These are phyloP conservation scores for Chironomus tentans DNA, from an alignment of 2,888 invertebrate species.

Conservation along the genomic window DNA sequence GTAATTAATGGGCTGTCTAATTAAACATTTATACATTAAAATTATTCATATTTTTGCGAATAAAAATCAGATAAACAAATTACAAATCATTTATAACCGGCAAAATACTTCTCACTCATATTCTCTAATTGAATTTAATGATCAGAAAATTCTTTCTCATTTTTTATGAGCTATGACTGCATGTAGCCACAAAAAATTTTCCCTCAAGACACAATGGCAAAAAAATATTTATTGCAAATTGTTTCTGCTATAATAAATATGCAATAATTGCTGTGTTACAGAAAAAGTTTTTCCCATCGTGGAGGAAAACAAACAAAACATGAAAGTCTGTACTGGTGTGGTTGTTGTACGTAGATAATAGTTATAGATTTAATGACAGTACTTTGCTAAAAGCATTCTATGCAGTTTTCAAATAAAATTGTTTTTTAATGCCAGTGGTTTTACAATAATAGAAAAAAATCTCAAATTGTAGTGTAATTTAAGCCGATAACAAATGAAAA, in stretches of 20 bases:
- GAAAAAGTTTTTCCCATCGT: background rate
- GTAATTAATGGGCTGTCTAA: no score
- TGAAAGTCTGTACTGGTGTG: no score
- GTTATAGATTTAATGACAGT: background rate
- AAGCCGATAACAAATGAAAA: background rate
- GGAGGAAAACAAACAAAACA: background rate
- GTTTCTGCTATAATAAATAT: background rate
- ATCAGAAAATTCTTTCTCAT: no score
- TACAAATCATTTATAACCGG: no score
- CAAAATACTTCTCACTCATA: no score
- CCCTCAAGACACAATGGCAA: background rate
- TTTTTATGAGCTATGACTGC: no score
- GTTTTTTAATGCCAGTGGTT: background rate
- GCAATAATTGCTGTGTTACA: background rate
- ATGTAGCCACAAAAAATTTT: background rate
- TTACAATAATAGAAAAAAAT: background rate
- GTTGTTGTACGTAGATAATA: background rate
- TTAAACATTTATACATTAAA: no score
- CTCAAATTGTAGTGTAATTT: background rate
- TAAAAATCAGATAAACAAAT: no score
- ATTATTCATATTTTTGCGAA: no score
- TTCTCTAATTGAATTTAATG: no score
- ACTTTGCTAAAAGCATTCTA: background rate
- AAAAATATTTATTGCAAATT: no score
- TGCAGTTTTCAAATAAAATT: background rate